phyloP scores from a whole-genome alignment of 2,888 invertebrate species.

The Cosmia trapezina region DNA sequence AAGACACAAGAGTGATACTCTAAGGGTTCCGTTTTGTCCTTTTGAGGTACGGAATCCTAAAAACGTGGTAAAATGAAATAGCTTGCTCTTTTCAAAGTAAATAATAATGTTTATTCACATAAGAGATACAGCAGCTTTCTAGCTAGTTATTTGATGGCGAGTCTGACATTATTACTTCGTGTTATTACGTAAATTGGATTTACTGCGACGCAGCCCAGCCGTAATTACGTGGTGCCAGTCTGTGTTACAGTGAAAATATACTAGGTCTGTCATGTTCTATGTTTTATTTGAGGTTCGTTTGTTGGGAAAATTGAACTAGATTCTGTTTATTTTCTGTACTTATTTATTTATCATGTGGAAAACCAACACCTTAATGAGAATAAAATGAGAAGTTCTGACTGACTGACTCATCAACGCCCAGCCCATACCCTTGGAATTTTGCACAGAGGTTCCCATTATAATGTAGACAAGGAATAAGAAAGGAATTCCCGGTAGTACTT shows the following conservation, averaged over 20 bases:
- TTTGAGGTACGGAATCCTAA: too few species aligned
- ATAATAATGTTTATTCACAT: not conserved
- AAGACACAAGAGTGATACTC: too few species aligned
- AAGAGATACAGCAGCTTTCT: conserved; percentile 35
- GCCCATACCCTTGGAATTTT: too few species aligned
- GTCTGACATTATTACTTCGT: conserved; percentile 38
- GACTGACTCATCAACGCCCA: too few species aligned
- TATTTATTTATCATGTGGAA: too few species aligned
- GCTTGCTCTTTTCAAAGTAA: conserved; percentile 8
- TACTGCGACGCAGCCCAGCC: conserved; percentile 41
- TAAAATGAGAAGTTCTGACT: too few species aligned
- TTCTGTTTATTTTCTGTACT: not conserved
- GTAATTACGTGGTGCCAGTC: conserved; percentile 38
- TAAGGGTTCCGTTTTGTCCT: too few species aligned
- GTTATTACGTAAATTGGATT: conserved; percentile 59
- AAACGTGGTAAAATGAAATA: conserved; percentile 15
- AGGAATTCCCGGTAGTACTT: too few species aligned
- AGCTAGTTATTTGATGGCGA: conserved; percentile 33
- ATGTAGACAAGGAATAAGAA: too few species aligned
- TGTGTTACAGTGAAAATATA: conserved; percentile 47
- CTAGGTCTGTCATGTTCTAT: conserved; percentile 1
- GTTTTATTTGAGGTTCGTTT: conserved; percentile 6
- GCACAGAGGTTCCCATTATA: too few species aligned
- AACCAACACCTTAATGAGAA: too few species aligned
- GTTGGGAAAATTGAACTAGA: not conserved